A percentile compares a stretch with the other conserved stretches of the same genome.
These are phyloP conservation scores for Lytechinus variegatus DNA, from an alignment of 35 echinoderm and acorn worm genomes.

Conservation along the genomic window DNA sequence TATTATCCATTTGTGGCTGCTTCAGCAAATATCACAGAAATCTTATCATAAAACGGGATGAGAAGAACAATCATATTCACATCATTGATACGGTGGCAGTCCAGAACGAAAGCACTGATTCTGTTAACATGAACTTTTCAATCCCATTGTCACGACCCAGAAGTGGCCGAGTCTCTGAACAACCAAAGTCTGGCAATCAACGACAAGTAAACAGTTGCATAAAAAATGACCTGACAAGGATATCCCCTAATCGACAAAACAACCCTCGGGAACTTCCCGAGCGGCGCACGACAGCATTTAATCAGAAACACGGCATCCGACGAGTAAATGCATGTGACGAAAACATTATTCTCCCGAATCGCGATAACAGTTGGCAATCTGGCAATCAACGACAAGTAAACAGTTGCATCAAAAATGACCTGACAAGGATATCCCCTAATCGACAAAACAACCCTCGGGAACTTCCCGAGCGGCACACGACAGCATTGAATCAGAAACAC, in stretches of 20 bases:
- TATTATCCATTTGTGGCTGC: neutral
- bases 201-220: neutral
- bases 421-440: neutral
- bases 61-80: neutral
- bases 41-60: neutral
- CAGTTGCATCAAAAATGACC: neutral
- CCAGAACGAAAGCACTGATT: neutral
- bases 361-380: too few relatives aligned
- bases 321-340: neutral
- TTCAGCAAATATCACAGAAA: neutral
- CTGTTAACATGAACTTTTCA: neutral
- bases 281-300: neutral
- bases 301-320: neutral
- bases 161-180: neutral
- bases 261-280: neutral
- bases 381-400: too few relatives aligned
- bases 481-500: neutral
- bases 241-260: neutral
- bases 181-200: neutral
- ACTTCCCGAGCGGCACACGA: neutral
- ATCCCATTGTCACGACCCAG: neutral
- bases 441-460: neutral
- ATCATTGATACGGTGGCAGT: neutral
- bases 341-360: neutral
- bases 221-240: neutral